Evolutionary conservation across 2,888 invertebrate genomes (phyloP).

Genomic region (Aethes cnicana): DNA sequence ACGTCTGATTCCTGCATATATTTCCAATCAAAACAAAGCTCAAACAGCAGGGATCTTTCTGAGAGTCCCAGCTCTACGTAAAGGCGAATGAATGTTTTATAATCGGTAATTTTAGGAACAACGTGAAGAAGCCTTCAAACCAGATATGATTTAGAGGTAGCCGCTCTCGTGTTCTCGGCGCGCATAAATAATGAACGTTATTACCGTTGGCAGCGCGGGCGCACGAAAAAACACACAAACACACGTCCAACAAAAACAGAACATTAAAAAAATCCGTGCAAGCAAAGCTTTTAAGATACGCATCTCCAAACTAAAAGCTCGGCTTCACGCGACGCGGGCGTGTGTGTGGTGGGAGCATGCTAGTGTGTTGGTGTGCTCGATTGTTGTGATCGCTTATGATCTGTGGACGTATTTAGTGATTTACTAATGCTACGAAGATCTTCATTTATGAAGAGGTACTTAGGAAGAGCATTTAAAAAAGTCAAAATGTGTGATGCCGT

Average conservation of each 20-base stretch:
- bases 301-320: slow-evolving; percentile 35
- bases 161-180: slow-evolving; percentile 12
- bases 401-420: neutral
- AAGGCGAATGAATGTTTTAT: no score
- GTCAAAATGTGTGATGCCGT: no score
- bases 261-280: slow-evolving; percentile 29
- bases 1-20: no score
- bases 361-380: neutral
- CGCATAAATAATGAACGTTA: slow-evolving; percentile 29
- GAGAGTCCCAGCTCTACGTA: no score
- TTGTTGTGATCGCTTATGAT: slow-evolving; percentile 1
- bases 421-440: no score
- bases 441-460: no score
- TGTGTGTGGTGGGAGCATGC: neutral
- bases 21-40: no score
- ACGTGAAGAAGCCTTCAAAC: slow-evolving; percentile 22
- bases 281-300: slow-evolving; percentile 36
- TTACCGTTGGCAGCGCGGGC: slow-evolving; percentile 24
- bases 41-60: no score
- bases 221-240: slow-evolving; percentile 28
- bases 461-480: no score
- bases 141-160: slow-evolving; percentile 25
- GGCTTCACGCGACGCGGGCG: slow-evolving; percentile 23
- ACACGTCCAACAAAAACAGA: slow-evolving; percentile 24
- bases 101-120: no score